Percentiles rank a stretch among this genome's conserved stretches.
Evolutionary conservation across 2,888 invertebrate genomes (phyloP).

Genomic region (Dugesia japonica): DNA sequence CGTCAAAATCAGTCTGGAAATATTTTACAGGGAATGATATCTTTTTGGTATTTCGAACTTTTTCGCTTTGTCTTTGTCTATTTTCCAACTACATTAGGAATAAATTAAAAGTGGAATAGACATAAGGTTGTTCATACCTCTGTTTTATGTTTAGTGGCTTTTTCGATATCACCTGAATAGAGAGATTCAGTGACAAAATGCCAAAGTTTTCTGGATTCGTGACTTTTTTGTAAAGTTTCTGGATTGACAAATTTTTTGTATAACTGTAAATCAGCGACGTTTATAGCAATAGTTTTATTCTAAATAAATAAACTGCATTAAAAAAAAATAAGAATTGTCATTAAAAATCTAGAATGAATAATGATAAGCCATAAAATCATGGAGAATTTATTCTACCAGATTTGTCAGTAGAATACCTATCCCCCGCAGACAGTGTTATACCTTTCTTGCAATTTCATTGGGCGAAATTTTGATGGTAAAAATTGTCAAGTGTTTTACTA

Average conservation of each 20-base stretch:
- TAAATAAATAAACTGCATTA: conserved; percentile 37
- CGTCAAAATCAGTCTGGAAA: conserved; percentile 36
- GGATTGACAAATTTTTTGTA: conserved; percentile 48
- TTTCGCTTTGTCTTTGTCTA: conserved; percentile 44
- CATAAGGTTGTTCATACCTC: conserved; percentile 9
- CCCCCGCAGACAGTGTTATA: neutral
- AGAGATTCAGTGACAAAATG: conserved; percentile 49
- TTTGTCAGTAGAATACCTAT: no score
- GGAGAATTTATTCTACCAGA: no score
- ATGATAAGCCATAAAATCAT: no score
- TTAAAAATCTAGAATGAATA: no score
- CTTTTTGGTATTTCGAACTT: conserved; percentile 41
- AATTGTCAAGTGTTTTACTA: no score
- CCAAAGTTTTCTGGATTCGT: conserved; percentile 51
- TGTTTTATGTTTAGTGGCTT: conserved; percentile 49
- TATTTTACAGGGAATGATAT: conserved; percentile 43
- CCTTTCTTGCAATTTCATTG: neutral
- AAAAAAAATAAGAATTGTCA: no score
- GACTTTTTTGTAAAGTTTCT: conserved; percentile 45
- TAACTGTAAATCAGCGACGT: conserved; percentile 40
- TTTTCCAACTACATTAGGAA: conserved; percentile 47
- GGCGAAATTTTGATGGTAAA: no score
- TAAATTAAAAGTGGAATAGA: conserved; percentile 31
- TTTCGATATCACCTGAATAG: conserved; percentile 44
- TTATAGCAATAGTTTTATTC: conserved; percentile 42